These are phyloP conservation scores for Chamaedrilus cognettii DNA, from an alignment of 2,888 invertebrate species.

Conservation along the genomic window DNA sequence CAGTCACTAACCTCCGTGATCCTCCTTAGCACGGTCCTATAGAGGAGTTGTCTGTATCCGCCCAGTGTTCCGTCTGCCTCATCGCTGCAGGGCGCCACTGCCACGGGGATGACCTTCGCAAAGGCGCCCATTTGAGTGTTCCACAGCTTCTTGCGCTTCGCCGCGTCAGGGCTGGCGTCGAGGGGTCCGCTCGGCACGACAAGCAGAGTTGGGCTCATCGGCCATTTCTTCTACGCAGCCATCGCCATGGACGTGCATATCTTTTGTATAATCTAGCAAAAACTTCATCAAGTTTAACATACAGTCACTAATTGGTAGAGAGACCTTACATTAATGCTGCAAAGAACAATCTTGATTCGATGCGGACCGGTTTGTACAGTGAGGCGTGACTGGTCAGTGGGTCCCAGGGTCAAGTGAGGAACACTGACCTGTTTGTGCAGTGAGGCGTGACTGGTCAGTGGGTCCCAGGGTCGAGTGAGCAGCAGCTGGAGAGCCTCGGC, in stretches of 20 bases:
- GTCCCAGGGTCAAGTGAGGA: constrained; percentile 76
- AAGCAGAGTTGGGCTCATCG: constrained; percentile 64
- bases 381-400: constrained; percentile 61
- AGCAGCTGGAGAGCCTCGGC: constrained; percentile 71
- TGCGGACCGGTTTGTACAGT: not conserved
- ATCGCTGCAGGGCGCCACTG: not conserved
- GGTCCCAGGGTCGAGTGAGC: constrained; percentile 76
- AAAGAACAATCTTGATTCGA: no score
- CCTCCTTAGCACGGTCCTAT: not conserved
- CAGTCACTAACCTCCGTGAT: not conserved
- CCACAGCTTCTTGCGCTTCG: constrained; percentile 72
- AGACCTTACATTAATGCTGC: no score
- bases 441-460: constrained; percentile 58
- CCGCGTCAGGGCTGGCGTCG: constrained; percentile 35
- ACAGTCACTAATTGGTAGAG: no score
- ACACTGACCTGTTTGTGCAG: not conserved
- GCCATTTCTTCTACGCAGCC: constrained; percentile 69
- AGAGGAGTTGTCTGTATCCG: not conserved
- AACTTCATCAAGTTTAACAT: not conserved
- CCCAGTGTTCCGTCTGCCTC: not conserved
- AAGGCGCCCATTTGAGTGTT: constrained; percentile 69
- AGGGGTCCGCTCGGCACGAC: constrained; percentile 58
- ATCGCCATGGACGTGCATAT: no score
- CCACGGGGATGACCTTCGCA: constrained; percentile 68
- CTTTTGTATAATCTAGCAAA: no score